A percentile compares a stretch with the other conserved stretches of the same genome.
phyloP scores from a whole-genome alignment of 2,888 invertebrate species.

The Anthophora plumipes region DNA sequence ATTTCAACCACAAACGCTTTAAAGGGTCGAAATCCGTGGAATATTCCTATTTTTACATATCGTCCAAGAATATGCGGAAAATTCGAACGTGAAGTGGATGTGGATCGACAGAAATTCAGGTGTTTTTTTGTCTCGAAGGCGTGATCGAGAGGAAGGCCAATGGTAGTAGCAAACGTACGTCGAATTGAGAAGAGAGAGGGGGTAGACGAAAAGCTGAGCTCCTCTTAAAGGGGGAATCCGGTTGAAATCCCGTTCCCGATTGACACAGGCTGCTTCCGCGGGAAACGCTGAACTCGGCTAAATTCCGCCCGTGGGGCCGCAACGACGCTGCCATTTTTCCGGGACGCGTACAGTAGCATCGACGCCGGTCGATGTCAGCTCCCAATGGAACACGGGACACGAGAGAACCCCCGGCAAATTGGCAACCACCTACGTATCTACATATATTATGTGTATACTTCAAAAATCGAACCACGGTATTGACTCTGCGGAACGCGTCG shows the following conservation, averaged over 20 bases:
- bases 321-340: conserved; percentile 36
- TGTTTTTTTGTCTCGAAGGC: conserved; percentile 2
- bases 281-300: conserved; percentile 51
- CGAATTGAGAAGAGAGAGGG: background rate
- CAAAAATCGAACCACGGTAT: conserved; percentile 46
- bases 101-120: conserved; percentile 5
- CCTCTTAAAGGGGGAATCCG: conserved; percentile 16
- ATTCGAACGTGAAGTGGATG: background rate
- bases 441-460: conserved; percentile 52
- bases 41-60: too few species aligned
- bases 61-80: background rate
- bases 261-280: background rate
- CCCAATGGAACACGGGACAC: conserved; percentile 27
- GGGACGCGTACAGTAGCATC: background rate
- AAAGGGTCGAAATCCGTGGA: too few species aligned
- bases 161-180: background rate
- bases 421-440: conserved; percentile 45
- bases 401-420: conserved; percentile 37
- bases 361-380: conserved; percentile 21
- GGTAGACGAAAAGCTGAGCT: conserved; percentile 1
- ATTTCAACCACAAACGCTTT: too few species aligned
- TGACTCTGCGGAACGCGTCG: conserved; percentile 29
- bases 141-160: background rate
- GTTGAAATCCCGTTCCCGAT: conserved; percentile 8
- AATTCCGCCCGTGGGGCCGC: conserved; percentile 19